Conservation (phyloP, 2,888 invertebrate species). For the Laspeyria flexula region DNA sequence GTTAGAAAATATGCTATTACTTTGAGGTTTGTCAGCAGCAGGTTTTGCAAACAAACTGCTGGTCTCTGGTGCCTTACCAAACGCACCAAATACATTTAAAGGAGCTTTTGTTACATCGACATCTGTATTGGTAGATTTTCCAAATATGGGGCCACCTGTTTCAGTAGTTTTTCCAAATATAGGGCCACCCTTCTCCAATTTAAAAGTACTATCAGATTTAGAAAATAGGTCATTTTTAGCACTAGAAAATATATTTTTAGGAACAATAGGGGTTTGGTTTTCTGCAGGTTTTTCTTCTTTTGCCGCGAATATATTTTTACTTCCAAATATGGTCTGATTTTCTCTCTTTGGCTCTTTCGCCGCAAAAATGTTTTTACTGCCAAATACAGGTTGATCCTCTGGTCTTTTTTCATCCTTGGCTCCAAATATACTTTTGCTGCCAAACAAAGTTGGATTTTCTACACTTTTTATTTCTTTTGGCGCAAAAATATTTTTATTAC, state of each 20-base stretch:
- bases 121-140: slow-evolving; percentile 43
- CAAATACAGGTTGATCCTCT: slow-evolving; percentile 16
- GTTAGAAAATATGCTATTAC: slow-evolving; percentile 51
- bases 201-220: slow-evolving; percentile 46
- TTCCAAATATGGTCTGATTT: not conserved
- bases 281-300: not conserved
- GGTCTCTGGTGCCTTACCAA: slow-evolving; percentile 50
- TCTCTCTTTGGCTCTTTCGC: not conserved
- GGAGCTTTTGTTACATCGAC: slow-evolving; percentile 44
- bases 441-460: not conserved
- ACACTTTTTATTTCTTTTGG: not conserved
- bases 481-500: slow-evolving; percentile 29
- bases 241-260: slow-evolving; percentile 36
- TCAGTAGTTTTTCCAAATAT: slow-evolving; percentile 59
- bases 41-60: slow-evolving; percentile 52
- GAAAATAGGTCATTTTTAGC: slow-evolving; percentile 45
- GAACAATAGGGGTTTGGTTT: slow-evolving; percentile 13
- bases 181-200: slow-evolving; percentile 51
- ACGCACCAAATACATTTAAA: slow-evolving; percentile 62
- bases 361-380: slow-evolving; percentile 34
- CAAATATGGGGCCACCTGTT: slow-evolving; percentile 60
- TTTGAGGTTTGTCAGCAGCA: too few relatives aligned
- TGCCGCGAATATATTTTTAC: slow-evolving; percentile 6
- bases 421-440: not conserved
- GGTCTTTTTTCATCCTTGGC: not conserved